A percentile compares a stretch with the other conserved stretches of the same genome.
phyloP scores from a whole-genome alignment of 1,140 invertebrate species.

The Drosophila malerkotliana region DNA sequence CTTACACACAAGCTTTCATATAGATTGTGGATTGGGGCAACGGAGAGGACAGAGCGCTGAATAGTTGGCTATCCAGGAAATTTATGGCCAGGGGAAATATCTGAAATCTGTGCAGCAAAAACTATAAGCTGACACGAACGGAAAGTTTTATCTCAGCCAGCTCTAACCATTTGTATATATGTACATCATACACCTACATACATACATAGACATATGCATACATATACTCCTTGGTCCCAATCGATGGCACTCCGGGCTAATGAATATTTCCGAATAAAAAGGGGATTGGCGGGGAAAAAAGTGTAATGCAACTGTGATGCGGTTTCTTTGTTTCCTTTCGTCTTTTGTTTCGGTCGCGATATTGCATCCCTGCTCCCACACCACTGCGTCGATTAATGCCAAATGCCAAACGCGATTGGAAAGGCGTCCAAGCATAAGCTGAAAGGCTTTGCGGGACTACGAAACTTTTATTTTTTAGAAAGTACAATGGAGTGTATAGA shows the following conservation, averaged over 20 bases:
- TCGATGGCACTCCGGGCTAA: slow-evolving; percentile 63
- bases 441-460: slow-evolving; percentile 62
- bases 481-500: background rate
- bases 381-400: slow-evolving; percentile 56
- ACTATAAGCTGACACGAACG: slow-evolving; percentile 64
- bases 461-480: slow-evolving; percentile 32
- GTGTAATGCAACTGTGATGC: slow-evolving; percentile 59
- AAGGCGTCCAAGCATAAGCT: slow-evolving; percentile 76
- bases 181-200: background rate
- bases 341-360: slow-evolving; percentile 35
- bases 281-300: slow-evolving; percentile 14
- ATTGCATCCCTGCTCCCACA: slow-evolving; percentile 10
- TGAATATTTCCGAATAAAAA: slow-evolving; percentile 66
- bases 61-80: slow-evolving; percentile 69
- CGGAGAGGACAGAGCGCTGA: slow-evolving; percentile 41
- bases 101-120: slow-evolving; percentile 71
- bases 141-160: slow-evolving; percentile 58
- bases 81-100: slow-evolving; percentile 62
- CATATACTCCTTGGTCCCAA: slow-evolving; percentile 17
- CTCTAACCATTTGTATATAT: slow-evolving; percentile 1
- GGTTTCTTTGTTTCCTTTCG: slow-evolving; percentile 67
- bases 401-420: slow-evolving; percentile 75
- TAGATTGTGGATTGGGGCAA: background rate
- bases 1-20: slow-evolving; percentile 14
- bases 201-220: background rate